Evolutionary conservation across 2,888 invertebrate species (phyloP), one percentile per base, ranked within the genome.

Genomic region (Pristionchus arcanus): DNA sequence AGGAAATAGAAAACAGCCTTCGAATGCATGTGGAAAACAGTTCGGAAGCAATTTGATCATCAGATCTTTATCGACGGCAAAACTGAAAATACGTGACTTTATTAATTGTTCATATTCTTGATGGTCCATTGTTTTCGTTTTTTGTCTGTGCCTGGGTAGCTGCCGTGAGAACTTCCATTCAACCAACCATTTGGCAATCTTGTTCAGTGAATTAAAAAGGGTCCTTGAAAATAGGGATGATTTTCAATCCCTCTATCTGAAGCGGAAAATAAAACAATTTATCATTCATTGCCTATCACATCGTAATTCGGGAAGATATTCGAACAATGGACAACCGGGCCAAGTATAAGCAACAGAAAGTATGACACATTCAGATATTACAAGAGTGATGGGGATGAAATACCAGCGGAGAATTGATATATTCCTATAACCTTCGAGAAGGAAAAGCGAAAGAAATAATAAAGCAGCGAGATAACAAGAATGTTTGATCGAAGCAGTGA

Each of bases 401-500:
- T 25, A 77, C 42, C 34, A 77, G 25, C 31, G 74, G 11, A 15
- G 74, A 25, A 77, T 25, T 11, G 42, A 49, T 16, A 31, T 11
- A 25, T 19, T 16, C 5, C 13, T 3, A 28, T 25, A 42, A 42
- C 31, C 37, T 77, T 31, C 21, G 0, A 37, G 74, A 37, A 42
- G 2, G 11, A 11, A 77, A 5, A 42, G 31, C 5, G 74, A 77
- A 1, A 37, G 25, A 37, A 37, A 77, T 1, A 77, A 21, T 5
- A 77, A 7, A 2, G 74, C 16, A 37, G 74, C 5, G 42, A 37
- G 42, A 21, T 77, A 77, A 5, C 21, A 11, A 11, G 74, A 77
- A 11, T 77, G 42, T 42, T 77, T 77, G 74, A 77, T 37, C 21
- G 74, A 77, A 21, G 74, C 74, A 77, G 31, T 42, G 11, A 77